phyloP scores from a whole-genome alignment of 2,797 vertebrate genomes.

The Tarsius wallacei region DNA sequence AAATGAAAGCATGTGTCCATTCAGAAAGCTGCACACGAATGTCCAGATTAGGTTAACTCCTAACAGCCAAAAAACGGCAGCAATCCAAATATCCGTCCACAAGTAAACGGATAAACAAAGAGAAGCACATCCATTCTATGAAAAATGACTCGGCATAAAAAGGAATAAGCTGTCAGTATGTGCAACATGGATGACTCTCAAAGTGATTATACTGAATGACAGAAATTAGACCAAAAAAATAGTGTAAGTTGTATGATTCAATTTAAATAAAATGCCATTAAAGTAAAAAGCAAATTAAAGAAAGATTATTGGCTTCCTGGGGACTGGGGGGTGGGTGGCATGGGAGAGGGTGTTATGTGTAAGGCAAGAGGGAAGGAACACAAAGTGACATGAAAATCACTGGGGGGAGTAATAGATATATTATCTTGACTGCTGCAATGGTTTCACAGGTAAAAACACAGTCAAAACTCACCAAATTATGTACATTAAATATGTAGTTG shows the following conservation, averaged over 20 bases:
- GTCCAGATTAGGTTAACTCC: not conserved
- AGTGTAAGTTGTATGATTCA: not conserved
- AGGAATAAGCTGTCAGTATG: not conserved
- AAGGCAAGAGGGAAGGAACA: not conserved
- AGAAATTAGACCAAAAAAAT: not conserved
- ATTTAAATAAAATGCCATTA: not conserved
- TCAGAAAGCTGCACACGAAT: not conserved
- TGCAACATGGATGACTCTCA: not conserved
- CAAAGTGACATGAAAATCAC: not conserved
- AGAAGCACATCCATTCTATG: not conserved
- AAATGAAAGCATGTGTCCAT: not conserved
- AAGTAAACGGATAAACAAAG: not conserved
- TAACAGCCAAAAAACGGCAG: not conserved
- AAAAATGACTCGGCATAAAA: not conserved
- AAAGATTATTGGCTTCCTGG: not conserved
- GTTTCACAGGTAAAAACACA: not conserved
- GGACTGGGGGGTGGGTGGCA: not conserved
- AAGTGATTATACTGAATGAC: not conserved
- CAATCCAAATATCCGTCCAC: not conserved
- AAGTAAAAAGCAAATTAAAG: not conserved
- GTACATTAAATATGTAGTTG: not conserved
- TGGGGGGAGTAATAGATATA: not conserved
- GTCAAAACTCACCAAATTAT: not conserved
- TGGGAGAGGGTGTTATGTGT: not conserved
- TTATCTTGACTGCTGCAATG: not conserved